Conservation (phyloP, 2,888 invertebrate species). For the Lordiphosa andalusiaca region DNA sequence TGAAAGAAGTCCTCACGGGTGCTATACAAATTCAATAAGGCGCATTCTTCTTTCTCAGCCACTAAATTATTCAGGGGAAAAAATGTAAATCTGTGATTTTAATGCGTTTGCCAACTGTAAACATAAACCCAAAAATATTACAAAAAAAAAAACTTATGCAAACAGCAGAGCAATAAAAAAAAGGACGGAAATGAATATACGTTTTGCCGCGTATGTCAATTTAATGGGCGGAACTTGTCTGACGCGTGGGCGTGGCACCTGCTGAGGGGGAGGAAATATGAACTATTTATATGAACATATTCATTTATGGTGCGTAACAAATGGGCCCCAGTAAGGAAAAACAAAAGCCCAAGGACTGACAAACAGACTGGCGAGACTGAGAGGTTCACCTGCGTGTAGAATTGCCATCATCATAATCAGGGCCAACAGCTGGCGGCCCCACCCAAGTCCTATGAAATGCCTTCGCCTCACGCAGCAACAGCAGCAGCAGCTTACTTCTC, state of each 20-base stretch:
- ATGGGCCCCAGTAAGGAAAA: constrained; percentile 43
- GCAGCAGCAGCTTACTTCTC: constrained; percentile 5
- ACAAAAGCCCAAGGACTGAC: constrained; percentile 12
- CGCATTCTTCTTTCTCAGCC: constrained; percentile 50
- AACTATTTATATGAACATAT: constrained; percentile 74
- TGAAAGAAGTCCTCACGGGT: constrained; percentile 26
- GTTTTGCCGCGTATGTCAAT: constrained; percentile 69
- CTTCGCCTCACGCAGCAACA: neutral
- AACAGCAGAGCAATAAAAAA: constrained; percentile 60
- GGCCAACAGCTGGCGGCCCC: constrained; percentile 10
- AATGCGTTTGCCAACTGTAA: constrained; percentile 77
- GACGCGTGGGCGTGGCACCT: constrained; percentile 31
- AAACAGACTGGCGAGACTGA: constrained; percentile 11
- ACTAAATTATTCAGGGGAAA: constrained; percentile 73
- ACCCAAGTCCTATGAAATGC: no score
- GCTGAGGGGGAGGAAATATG: constrained; percentile 59
- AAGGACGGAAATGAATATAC: constrained; percentile 59
- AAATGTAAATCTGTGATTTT: constrained; percentile 76
- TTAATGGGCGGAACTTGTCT: constrained; percentile 72
- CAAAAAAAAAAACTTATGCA: constrained; percentile 73
- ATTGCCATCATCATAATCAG: constrained; percentile 71
- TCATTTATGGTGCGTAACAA: constrained; percentile 75
- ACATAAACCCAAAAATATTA: constrained; percentile 75
- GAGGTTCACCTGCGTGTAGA: constrained; percentile 51
- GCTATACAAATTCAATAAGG: constrained; percentile 65